Evolutionary conservation across 2,888 invertebrate species (phyloP).

Genomic region (Lasioglossum figueresi): DNA sequence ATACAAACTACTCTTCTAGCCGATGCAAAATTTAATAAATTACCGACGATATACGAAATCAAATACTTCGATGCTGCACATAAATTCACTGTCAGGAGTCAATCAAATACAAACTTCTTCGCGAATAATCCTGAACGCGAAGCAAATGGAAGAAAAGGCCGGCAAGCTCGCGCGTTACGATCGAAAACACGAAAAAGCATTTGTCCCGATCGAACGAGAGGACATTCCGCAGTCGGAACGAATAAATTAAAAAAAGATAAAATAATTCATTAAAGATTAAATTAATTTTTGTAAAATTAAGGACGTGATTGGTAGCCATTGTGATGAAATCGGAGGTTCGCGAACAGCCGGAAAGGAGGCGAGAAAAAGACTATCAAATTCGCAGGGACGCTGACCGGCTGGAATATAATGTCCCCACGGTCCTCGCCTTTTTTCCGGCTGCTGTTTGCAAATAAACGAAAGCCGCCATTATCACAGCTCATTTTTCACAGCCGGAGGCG

Average conservation of each 20-base stretch:
- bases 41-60: not conserved
- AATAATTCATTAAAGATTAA: no score
- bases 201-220: not conserved
- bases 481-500: slow-evolving; percentile 67
- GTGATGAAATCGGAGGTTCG: not conserved
- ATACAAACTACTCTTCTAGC: not conserved
- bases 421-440: slow-evolving; percentile 70
- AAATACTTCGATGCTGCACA: not conserved
- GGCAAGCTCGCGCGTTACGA: not conserved
- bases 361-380: slow-evolving; percentile 45
- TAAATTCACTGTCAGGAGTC: not conserved
- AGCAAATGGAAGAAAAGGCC: no score
- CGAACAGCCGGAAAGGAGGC: slow-evolving; percentile 2
- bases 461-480: slow-evolving; percentile 81
- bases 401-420: slow-evolving; percentile 59
- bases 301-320: slow-evolving; percentile 14
- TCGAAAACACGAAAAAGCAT: not conserved
- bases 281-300: not conserved
- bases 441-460: slow-evolving; percentile 79
- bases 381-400: slow-evolving; percentile 46
- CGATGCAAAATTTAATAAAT: not conserved
- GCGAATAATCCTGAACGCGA: not conserved
- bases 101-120: not conserved
- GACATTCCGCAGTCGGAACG: not conserved
- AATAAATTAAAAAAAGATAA: not conserved